phyloP scores from a whole-genome alignment of 2,888 invertebrate species.

The Pristionchus exspectatus region DNA sequence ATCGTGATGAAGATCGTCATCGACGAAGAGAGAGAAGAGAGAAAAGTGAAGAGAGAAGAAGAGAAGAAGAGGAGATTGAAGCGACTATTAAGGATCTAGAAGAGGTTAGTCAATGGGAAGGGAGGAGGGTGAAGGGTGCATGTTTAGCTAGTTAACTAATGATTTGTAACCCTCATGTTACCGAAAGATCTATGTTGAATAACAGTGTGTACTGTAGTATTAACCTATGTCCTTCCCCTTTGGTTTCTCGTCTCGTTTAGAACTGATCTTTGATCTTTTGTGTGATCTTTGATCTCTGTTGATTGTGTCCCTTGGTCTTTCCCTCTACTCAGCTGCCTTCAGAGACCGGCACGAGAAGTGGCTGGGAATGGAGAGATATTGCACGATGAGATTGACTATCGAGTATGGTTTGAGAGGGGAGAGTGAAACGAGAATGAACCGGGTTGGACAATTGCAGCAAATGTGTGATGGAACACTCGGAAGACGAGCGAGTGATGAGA shows the following conservation, averaged over 20 bases:
- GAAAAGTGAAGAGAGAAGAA: constrained; percentile 50
- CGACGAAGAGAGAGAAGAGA: constrained; percentile 47
- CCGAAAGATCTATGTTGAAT: background rate
- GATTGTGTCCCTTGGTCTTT: background rate
- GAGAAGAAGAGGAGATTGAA: constrained; percentile 50
- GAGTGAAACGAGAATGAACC: background rate
- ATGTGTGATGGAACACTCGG: constrained; percentile 48
- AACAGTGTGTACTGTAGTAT: background rate
- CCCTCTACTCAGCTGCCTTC: constrained; percentile 5
- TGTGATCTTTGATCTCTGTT: background rate
- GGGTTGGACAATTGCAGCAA: constrained; percentile 21
- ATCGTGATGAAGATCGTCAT: constrained; percentile 31
- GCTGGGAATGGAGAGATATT: background rate
- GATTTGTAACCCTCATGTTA: background rate
- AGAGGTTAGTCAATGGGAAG: background rate
- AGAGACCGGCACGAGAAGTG: background rate
- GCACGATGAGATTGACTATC: background rate
- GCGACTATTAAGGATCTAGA: constrained; percentile 53
- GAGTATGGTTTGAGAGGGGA: constrained; percentile 21
- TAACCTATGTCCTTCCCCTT: background rate
- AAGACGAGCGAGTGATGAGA: constrained; percentile 43
- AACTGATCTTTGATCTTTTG: background rate
- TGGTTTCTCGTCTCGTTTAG: background rate
- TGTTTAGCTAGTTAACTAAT: no score
- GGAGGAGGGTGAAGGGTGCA: background rate